Conservation (phyloP, 2,888 invertebrate genomes). For the Spilosoma lubricipeda region DNA sequence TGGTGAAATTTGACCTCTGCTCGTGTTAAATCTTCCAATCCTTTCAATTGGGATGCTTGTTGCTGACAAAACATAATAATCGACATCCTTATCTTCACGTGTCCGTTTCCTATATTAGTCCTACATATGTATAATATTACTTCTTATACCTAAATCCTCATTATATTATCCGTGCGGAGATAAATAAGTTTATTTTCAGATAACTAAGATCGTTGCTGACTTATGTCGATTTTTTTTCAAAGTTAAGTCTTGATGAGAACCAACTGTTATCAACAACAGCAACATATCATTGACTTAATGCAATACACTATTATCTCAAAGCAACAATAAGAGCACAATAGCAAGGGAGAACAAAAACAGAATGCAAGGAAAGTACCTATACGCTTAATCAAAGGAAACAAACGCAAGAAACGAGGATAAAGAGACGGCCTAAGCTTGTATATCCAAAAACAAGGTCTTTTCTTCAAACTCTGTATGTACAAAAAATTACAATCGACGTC, state of each 20-base stretch:
- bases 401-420: slow-evolving; percentile 7
- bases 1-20: no score
- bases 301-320: slow-evolving; percentile 1
- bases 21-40: not conserved
- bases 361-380: not conserved
- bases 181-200: not conserved
- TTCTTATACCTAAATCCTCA: slow-evolving; percentile 6
- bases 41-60: not conserved
- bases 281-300: slow-evolving; percentile 3
- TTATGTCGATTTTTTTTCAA: not conserved
- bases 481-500: slow-evolving; percentile 11
- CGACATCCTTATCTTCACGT: not conserved
- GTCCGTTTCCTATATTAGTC: not conserved
- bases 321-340: slow-evolving; percentile 1
- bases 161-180: not conserved
- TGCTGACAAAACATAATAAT: not conserved
- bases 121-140: not conserved
- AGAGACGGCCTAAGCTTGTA: slow-evolving; percentile 11
- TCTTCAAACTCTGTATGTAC: slow-evolving; percentile 34
- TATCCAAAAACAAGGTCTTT: slow-evolving; percentile 34
- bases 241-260: not conserved
- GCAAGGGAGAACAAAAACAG: slow-evolving; percentile 5
- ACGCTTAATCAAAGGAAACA: slow-evolving; percentile 3
- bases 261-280: not conserved
- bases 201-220: not conserved